Evolutionary conservation across 2,797 vertebrate genomes (phyloP), one percentile per base, ranked within the genome.

Genomic region (Lagorchestes hirsutus): DNA sequence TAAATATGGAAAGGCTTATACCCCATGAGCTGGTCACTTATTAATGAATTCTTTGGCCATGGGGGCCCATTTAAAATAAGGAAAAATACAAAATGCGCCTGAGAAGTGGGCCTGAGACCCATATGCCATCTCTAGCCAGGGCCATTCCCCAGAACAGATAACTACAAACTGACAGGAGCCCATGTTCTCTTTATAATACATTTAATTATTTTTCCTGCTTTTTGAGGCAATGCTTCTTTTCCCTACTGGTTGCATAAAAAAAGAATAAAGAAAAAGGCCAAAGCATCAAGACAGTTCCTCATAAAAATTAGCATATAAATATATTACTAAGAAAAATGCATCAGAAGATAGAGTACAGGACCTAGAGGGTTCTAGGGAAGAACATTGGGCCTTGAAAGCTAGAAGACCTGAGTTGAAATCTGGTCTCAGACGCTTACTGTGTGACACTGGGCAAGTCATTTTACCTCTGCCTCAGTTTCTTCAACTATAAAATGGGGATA

Each of bases 181-280:
- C 6, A 24, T 82, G 1, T 40, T 74, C n/a, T 74, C n/a, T 40
- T 22, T n/a, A 24, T 46, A 82, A 82, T 40, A 46, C 8, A 24
- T 82, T 40, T 82, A 82, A 40, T 82, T 46, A 40, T 40, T 82
- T 82, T 40, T 82, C 67, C 18, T 74, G n/a, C 18, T 40, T 82
- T 82, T 40, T 82, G 24, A 74, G 18, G 6, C 22, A 82, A 46
- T 9, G 8, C 4, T 34, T 34, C 67, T 40, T 40, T 22, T 40
- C 67, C 54, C 54, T 93, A 92, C 1, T 58, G 90, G 87, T 56
- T 90, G 6, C 90, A 14, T 62, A 18, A 91, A 96, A 94, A 94
- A 82, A 46, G 46, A 94, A 94, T 82, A 82, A 82, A 56, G 92
- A 96, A 57, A 96, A 94, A 92, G 54, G 90, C 46, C 92, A 91